A percentile compares a stretch with the other conserved stretches of the same genome.
phyloP scores from a whole-genome alignment of 2,113 vertebrate genomes.

The Leptobrachium leishanense region DNA sequence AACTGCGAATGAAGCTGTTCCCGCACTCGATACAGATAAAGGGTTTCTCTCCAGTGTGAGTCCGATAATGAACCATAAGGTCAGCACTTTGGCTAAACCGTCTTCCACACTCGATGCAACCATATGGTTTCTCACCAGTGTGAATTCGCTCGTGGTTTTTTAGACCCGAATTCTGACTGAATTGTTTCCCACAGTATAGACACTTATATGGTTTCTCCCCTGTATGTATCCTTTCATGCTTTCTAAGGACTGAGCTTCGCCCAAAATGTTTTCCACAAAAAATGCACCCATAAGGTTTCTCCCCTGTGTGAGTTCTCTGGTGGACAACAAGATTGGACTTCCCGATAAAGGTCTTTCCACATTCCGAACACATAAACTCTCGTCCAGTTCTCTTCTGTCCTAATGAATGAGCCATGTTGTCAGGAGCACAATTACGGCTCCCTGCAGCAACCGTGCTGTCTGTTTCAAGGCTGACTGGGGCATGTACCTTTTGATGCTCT shows the following conservation, averaged over 20 bases:
- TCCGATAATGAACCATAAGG: conserved; percentile 37
- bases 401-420: neutral
- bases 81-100: conserved; percentile 35
- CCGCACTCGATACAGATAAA: conserved; percentile 47
- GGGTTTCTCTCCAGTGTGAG: conserved; percentile 43
- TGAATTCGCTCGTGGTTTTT: conserved; percentile 47
- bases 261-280: conserved; percentile 40
- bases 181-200: conserved; percentile 42
- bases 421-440: neutral
- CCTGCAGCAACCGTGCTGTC: neutral
- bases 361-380: conserved; percentile 31
- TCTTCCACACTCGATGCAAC: conserved; percentile 32
- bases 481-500: conserved; percentile 19
- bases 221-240: conserved; percentile 33
- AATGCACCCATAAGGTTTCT: conserved; percentile 35
- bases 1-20: conserved; percentile 43
- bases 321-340: conserved; percentile 39
- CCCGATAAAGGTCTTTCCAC: conserved; percentile 39
- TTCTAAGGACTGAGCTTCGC: conserved; percentile 26
- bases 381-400: conserved; percentile 19
- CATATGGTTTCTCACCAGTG: conserved; percentile 41
- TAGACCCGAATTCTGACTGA: conserved; percentile 41
- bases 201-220: conserved; percentile 34
- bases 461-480: neutral
- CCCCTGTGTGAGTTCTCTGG: conserved; percentile 30